Base-by-base conservation (phyloP, 2,113 vertebrate species). In the Phylloscopus whistleri region DNA sequence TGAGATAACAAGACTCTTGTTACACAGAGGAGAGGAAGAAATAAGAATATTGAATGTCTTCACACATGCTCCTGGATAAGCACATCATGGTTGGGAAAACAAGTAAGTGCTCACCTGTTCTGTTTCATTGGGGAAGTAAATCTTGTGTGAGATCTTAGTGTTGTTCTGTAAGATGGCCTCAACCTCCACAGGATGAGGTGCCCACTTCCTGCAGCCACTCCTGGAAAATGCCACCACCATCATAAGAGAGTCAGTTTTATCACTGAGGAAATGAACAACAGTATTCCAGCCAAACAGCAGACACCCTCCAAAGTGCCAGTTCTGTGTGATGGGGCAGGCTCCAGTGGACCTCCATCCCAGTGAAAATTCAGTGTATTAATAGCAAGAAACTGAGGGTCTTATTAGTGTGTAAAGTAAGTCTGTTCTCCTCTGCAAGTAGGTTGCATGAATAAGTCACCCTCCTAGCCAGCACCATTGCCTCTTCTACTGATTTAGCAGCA, bases 111-210 rank as follows among this genome's bases (percentile, higher is more conserved):
- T 94, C 85, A 99, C 99, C 99, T 99, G 97, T 2, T 97, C 98
- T 28, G 97, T 98, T 86, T 98, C 97, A 27, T 99, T 99, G 87
- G 99, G 99, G 95, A 99, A 98, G 97, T 89, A 97, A 91, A 99
- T 93, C 94, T 99, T 99, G 94, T 99, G 99, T 74, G 97, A 98
- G 91, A 99, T 98, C 94, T 98, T 98, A n/a, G 97, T 98, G 96
- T 98, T 97, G 87, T 98, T 99, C 92, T 98, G 98, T 79, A 99
- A 98, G 64, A 98, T 98, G 70, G 99, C 99, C 26, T 99, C 98
- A 15, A 99, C 96, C 94, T 99, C 99, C 83, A 99, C 98, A 51
- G 98, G 97, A 91, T 99, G 99, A 30, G 99, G 99, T 17, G 99
- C 98, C 83, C 99, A 98, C 95, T 99, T 99, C 93, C 99, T 98